A percentile compares a stretch with the other conserved stretches of the same genome.
Conservation (phyloP, 2,113 vertebrate species). For the Lynx canadensis region DNA sequence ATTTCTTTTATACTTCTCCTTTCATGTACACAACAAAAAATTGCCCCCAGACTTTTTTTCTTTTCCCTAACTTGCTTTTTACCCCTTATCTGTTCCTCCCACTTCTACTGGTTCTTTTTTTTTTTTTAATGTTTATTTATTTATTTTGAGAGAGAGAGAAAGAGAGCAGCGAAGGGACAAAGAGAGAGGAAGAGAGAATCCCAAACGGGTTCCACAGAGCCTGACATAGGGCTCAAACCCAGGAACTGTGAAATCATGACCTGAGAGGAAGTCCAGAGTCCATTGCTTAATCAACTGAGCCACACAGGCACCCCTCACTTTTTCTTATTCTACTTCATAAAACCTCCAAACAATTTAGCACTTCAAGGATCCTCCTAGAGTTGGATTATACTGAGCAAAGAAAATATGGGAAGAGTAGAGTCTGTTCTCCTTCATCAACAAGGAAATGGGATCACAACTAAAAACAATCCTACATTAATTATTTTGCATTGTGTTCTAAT, state of each 20-base stretch:
- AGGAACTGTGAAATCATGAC: no score
- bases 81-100: neutral
- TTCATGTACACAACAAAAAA: neutral
- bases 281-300: no score
- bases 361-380: neutral
- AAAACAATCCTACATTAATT: neutral
- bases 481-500: neutral
- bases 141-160: no score
- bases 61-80: neutral
- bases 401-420: neutral
- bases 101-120: neutral
- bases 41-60: neutral
- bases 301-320: no score
- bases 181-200: no score
- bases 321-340: neutral
- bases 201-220: no score
- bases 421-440: neutral
- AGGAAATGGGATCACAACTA: neutral
- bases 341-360: neutral
- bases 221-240: no score
- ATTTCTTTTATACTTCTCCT: neutral
- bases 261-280: no score
- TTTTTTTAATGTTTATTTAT: no score
- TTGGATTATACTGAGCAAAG: neutral
- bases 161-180: no score